phyloP scores from a whole-genome alignment of 2,113 vertebrate species.

The Chitala chitala region DNA sequence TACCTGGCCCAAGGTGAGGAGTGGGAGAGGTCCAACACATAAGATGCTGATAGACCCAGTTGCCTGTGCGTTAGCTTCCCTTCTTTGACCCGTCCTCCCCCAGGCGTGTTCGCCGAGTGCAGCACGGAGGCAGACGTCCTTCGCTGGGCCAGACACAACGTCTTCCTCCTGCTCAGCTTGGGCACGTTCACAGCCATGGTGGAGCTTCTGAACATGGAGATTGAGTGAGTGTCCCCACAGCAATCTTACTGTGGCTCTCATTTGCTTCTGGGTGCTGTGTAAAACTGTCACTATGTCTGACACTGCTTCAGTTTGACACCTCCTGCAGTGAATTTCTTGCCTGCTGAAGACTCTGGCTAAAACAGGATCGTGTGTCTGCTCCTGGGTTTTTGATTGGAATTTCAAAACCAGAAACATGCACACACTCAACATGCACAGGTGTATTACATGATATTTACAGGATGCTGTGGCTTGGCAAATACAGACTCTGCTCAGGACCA shows the following conservation, averaged over 20 bases:
- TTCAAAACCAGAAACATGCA: too few relatives aligned
- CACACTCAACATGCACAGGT: too few relatives aligned
- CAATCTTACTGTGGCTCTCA: not conserved
- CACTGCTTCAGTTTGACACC: too few relatives aligned
- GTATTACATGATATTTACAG: too few relatives aligned
- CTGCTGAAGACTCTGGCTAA: too few relatives aligned
- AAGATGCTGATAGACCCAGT: not conserved
- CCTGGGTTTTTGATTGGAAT: too few relatives aligned
- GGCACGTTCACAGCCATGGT: constrained; percentile 89
- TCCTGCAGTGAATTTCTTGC: too few relatives aligned
- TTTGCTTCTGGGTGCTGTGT: not conserved
- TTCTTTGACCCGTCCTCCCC: constrained; percentile 13
- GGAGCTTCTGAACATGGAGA: constrained; percentile 97
- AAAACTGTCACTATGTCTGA: too few relatives aligned
- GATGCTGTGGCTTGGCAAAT: too few relatives aligned
- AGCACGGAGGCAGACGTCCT: constrained; percentile 79
- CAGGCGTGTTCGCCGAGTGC: constrained; percentile 89
- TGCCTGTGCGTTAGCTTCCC: not conserved
- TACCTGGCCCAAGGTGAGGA: constrained; percentile 88
- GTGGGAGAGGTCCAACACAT: not conserved
- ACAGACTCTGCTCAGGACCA: too few relatives aligned
- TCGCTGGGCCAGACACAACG: constrained; percentile 85
- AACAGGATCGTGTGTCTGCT: too few relatives aligned
- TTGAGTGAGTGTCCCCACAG: constrained; percentile 70
- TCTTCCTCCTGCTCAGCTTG: constrained; percentile 89